Percentiles rank a stretch among this genome's conserved stretches.
phyloP scores from a whole-genome alignment of 2,113 vertebrate species.

The Nycticorax nycticorax region DNA sequence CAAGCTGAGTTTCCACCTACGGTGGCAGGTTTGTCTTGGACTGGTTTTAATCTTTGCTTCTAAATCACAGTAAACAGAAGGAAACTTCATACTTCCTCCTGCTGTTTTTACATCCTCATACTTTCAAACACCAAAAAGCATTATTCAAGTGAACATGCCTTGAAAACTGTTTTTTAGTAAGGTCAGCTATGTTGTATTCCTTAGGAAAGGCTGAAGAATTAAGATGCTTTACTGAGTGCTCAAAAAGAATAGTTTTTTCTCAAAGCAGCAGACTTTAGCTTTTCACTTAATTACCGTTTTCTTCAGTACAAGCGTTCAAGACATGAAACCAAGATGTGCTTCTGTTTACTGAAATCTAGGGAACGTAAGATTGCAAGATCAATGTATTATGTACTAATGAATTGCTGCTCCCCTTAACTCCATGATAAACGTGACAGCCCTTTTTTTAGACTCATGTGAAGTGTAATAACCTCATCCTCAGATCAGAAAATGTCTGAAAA shows the following conservation, averaged over 20 bases:
- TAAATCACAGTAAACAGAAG: constrained; percentile 20
- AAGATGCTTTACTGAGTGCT: neutral
- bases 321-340: neutral
- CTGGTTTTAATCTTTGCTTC: constrained; percentile 15
- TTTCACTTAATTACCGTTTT: constrained; percentile 20
- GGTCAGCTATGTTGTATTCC: neutral
- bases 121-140: neutral
- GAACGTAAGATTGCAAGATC: neutral
- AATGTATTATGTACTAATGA: neutral
- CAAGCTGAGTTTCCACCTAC: neutral
- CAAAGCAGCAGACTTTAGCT: neutral
- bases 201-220: neutral
- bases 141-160: neutral
- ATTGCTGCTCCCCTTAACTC: neutral
- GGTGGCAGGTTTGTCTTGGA: constrained; percentile 6
- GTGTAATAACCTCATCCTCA: neutral
- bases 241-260: neutral
- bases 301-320: neutral
- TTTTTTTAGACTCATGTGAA: neutral
- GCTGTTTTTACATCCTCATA: constrained; percentile 20
- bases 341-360: neutral
- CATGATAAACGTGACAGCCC: neutral
- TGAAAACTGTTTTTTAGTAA: neutral
- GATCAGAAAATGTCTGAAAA: neutral
- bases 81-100: constrained; percentile 30